phyloP scores from a whole-genome alignment of 2,797 vertebrate genomes.

The Cheirogaleus major region DNA sequence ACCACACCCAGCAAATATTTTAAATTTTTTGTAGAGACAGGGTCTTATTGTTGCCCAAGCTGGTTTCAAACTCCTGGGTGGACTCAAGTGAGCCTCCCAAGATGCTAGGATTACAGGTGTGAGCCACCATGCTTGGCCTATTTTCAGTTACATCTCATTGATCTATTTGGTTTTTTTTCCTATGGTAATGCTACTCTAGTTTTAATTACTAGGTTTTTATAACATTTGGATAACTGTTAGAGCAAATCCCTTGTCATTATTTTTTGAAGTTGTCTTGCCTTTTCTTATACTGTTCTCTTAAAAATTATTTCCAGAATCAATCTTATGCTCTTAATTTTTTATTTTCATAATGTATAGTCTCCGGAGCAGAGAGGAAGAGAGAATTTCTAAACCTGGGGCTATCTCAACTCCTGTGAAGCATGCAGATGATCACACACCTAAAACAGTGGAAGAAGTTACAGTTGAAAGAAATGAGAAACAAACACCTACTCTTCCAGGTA shows the following conservation, averaged over 20 bases:
- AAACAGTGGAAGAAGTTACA: constrained; percentile 89
- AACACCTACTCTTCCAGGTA: constrained; percentile 95
- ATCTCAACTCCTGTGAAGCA: constrained; percentile 94
- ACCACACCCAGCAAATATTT: background rate
- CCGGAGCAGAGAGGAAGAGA: constrained; percentile 96
- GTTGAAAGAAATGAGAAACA: constrained; percentile 91
- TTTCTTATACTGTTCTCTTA: background rate
- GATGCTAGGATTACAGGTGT: background rate
- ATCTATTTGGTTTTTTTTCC: background rate
- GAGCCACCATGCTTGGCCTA: background rate
- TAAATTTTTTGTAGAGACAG: background rate
- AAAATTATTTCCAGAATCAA: background rate
- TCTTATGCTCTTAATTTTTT: background rate
- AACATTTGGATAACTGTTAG: background rate
- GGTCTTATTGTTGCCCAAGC: background rate
- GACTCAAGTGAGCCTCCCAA: background rate
- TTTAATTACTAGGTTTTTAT: background rate
- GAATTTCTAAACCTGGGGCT: constrained; percentile 91
- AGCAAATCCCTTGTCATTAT: background rate
- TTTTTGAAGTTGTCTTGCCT: background rate
- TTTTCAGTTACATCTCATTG: background rate
- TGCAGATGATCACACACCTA: constrained; percentile 89
- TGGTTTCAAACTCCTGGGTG: background rate
- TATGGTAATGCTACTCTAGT: background rate
- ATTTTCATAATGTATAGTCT: constrained; percentile 85